These are phyloP conservation scores for Hoplias malabaricus DNA, from an alignment of 2,113 vertebrate genomes.

Conservation along the genomic window DNA sequence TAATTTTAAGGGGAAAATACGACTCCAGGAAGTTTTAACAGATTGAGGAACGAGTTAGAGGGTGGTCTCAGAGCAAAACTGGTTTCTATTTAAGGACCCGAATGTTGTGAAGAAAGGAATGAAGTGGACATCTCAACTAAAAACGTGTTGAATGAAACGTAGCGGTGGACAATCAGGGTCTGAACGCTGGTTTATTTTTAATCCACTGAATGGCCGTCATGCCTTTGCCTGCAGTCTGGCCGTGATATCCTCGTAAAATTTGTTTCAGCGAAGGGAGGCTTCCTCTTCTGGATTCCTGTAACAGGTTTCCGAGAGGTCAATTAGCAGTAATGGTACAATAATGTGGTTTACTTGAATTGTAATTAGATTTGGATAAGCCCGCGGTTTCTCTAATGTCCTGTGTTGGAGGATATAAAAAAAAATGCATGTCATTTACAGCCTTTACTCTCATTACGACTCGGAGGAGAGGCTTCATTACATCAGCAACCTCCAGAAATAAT, in stretches of 20 bases:
- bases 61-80: too few relatives aligned
- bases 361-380: slow-evolving; percentile 70
- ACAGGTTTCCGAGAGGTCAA: slow-evolving; percentile 77
- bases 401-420: slow-evolving; percentile 62
- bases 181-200: slow-evolving; percentile 31
- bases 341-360: slow-evolving; percentile 69
- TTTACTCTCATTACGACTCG: slow-evolving; percentile 58
- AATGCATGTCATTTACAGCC: slow-evolving; percentile 62
- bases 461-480: slow-evolving; percentile 21
- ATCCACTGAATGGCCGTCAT: slow-evolving; percentile 17
- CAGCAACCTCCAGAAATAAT: slow-evolving; percentile 9
- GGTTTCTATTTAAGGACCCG: too few relatives aligned
- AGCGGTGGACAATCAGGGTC: background rate
- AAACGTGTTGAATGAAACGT: background rate
- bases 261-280: slow-evolving; percentile 65
- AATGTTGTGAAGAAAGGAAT: too few relatives aligned
- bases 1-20: too few relatives aligned
- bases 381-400: slow-evolving; percentile 65
- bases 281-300: slow-evolving; percentile 72
- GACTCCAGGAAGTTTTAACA: too few relatives aligned
- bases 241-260: slow-evolving; percentile 63
- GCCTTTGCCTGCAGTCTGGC: slow-evolving; percentile 54
- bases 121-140: too few relatives aligned
- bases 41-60: too few relatives aligned
- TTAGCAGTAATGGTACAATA: slow-evolving; percentile 75